phyloP scores from a whole-genome alignment of 2,888 invertebrate genomes.

The Cantharis rufa region DNA sequence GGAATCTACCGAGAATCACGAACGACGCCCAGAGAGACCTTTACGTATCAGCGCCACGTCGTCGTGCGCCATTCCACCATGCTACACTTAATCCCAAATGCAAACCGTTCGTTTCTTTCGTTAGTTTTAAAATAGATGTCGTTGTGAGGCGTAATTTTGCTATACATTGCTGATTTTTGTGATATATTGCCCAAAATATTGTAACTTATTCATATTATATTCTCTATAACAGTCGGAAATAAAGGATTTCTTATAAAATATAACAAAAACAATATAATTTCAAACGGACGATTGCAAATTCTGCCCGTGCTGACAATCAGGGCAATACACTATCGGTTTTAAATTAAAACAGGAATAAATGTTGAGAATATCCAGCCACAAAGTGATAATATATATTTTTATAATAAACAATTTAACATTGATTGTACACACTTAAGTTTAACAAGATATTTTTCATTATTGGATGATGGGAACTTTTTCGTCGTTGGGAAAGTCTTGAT shows the following conservation, averaged over 20 bases:
- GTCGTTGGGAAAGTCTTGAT: neutral
- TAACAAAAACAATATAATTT: neutral
- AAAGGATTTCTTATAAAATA: neutral
- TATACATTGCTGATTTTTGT: neutral
- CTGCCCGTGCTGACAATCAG: neutral
- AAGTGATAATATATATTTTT: constrained; percentile 9
- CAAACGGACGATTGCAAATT: neutral
- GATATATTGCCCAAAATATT: neutral
- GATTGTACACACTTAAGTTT: neutral
- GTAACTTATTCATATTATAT: neutral
- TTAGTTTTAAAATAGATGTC: neutral
- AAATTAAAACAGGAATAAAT: neutral
- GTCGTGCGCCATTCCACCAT: constrained; percentile 52
- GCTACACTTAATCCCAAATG: constrained; percentile 31
- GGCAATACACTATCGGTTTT: neutral
- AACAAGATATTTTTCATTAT: neutral
- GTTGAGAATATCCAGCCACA: constrained; percentile 16
- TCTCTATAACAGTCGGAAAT: neutral
- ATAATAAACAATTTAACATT: neutral
- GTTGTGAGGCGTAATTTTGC: neutral
- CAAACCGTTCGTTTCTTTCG: neutral
- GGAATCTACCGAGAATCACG: constrained; percentile 50
- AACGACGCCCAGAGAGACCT: constrained; percentile 44
- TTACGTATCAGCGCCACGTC: constrained; percentile 46
- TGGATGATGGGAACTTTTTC: neutral